phyloP scores from a whole-genome alignment of 30 jellyfish, hydroid and myxozoan genomes.

The Chironex yamaguchii region DNA sequence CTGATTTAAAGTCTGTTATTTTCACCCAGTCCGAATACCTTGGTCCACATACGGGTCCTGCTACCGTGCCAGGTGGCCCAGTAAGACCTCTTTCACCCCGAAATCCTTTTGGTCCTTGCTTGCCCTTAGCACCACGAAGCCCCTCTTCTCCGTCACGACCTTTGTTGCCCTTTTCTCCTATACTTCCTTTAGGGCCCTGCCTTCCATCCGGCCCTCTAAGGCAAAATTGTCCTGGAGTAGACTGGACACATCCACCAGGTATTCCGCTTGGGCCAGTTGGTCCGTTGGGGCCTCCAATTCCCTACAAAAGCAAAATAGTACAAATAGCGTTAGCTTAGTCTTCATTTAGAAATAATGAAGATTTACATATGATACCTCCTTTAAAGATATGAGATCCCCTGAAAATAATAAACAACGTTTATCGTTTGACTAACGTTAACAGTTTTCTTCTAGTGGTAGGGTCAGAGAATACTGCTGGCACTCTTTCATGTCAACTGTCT shows the following conservation, averaged over 20 bases:
- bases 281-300: slow-evolving; percentile 2
- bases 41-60: slow-evolving; percentile 14
- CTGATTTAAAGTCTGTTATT: background rate
- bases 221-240: background rate
- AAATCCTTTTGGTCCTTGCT: background rate
- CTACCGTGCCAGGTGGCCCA: slow-evolving; percentile 30
- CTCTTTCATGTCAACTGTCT: no score
- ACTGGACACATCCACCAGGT: background rate
- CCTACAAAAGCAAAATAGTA: background rate
- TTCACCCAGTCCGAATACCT: background rate
- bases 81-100: slow-evolving; percentile 11
- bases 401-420: no score
- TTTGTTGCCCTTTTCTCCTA: background rate
- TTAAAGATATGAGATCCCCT: no score
- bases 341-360: no score
- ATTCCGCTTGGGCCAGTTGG: background rate
- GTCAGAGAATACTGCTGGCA: no score
- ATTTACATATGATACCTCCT: no score
- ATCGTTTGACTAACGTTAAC: no score
- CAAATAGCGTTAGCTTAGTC: no score
- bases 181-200: background rate
- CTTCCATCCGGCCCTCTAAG: background rate
- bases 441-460: no score
- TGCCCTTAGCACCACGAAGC: background rate
- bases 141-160: background rate